Evolutionary conservation across 1,140 invertebrate genomes (phyloP).

Genomic region (Periplaneta americana): DNA sequence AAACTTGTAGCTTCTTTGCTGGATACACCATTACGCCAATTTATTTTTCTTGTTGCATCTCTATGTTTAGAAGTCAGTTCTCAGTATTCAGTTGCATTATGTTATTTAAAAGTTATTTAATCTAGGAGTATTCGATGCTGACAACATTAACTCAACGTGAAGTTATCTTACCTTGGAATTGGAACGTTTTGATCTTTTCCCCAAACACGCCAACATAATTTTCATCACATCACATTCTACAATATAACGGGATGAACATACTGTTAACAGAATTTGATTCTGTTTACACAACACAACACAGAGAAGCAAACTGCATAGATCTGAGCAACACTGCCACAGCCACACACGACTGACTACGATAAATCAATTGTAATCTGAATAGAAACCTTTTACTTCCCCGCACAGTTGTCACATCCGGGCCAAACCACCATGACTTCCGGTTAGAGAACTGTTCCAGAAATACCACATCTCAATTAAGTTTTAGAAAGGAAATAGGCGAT

Average conservation of each 20-base stretch:
- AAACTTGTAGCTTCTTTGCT: too few relatives aligned
- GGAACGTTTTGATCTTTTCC: neutral
- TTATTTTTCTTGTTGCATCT: too few relatives aligned
- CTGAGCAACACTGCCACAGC: neutral
- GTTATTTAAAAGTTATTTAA: too few relatives aligned
- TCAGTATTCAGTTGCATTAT: too few relatives aligned
- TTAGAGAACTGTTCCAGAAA: neutral
- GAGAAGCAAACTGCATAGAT: neutral
- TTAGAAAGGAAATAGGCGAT: too few relatives aligned
- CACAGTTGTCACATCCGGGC: neutral
- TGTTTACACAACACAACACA: neutral
- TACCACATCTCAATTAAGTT: too few relatives aligned
- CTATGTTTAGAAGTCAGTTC: too few relatives aligned
- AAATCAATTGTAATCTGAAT: neutral
- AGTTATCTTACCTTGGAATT: neutral
- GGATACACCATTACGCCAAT: too few relatives aligned
- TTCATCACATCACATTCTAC: too few relatives aligned
- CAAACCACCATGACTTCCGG: neutral
- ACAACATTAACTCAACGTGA: too few relatives aligned
- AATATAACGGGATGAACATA: neutral
- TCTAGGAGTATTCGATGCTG: too few relatives aligned
- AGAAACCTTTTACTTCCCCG: neutral
- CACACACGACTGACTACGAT: neutral
- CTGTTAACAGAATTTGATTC: neutral
- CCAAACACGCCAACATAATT: neutral